Evolutionary conservation across 2,888 invertebrate genomes (phyloP).

Genomic region (Drosophila suboccidentalis): DNA sequence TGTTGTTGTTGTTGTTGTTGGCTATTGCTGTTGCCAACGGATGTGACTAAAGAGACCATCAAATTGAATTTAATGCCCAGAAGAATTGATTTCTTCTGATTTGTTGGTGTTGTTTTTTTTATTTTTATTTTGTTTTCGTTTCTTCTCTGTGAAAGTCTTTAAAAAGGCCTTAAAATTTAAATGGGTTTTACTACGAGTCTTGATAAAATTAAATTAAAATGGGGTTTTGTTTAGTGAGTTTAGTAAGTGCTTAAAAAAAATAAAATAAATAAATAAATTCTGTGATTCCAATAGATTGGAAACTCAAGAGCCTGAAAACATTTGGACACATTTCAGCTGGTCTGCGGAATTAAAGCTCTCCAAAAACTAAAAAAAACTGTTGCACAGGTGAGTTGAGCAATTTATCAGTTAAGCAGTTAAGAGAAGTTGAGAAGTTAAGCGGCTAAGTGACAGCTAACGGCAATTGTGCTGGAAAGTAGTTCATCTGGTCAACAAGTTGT

Average conservation of each 20-base stretch:
- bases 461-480: slow-evolving; percentile 68
- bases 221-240: slow-evolving; percentile 16
- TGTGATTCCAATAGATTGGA: slow-evolving; percentile 16
- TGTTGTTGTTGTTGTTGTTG: not conserved
- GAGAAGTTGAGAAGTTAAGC: not conserved
- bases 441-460: slow-evolving; percentile 51
- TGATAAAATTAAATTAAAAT: not conserved
- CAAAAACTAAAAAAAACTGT: not conserved
- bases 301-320: slow-evolving; percentile 19
- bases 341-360: slow-evolving; percentile 4
- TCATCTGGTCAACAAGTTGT: slow-evolving; percentile 71
- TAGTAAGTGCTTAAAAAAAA: slow-evolving; percentile 32
- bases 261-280: slow-evolving; percentile 5
- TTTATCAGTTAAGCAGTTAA: slow-evolving; percentile 12
- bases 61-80: slow-evolving; percentile 45
- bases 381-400: slow-evolving; percentile 63
- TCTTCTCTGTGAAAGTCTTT: slow-evolving; percentile 14
- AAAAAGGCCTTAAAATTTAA: slow-evolving; percentile 29
- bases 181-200: slow-evolving; percentile 18
- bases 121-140: slow-evolving; percentile 6
- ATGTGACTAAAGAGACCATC: slow-evolving; percentile 44
- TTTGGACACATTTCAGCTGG: not conserved
- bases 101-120: not conserved
- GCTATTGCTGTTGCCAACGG: slow-evolving; percentile 44
- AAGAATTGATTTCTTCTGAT: slow-evolving; percentile 30